Evolutionary conservation across 64 coral and sea anemone genomes (phyloP).

Genomic region (Pachyseris speciosa): DNA sequence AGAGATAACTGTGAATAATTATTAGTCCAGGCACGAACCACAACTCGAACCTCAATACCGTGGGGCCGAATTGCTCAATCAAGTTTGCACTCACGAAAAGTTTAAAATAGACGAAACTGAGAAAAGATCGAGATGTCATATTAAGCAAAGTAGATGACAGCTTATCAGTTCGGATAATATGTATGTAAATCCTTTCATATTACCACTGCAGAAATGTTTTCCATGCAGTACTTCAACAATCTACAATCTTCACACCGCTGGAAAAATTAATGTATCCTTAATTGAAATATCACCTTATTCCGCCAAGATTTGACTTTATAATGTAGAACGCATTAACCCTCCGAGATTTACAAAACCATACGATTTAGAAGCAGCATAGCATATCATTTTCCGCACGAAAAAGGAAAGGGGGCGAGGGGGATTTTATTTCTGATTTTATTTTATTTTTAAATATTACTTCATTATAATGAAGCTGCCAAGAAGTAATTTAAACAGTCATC

Average conservation of each 20-base stretch:
- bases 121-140: too few relatives aligned
- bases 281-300: not conserved
- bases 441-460: too few relatives aligned
- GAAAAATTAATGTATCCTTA: not conserved
- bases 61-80: not conserved
- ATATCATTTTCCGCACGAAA: constrained; percentile 19
- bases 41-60: not conserved
- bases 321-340: not conserved
- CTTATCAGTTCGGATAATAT: not conserved
- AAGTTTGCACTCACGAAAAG: not conserved
- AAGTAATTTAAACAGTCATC: too few relatives aligned
- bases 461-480: too few relatives aligned
- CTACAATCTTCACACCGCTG: not conserved
- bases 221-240: not conserved
- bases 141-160: not conserved
- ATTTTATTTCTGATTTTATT: too few relatives aligned
- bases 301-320: not conserved
- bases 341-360: not conserved
- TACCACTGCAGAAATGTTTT: too few relatives aligned
- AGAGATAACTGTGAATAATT: not conserved
- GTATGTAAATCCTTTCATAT: not conserved
- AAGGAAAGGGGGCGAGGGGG: too few relatives aligned
- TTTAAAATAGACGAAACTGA: not conserved
- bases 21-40: not conserved
- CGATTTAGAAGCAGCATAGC: not conserved